Evolutionary conservation across 2,888 invertebrate genomes (phyloP), one percentile per base, ranked within the genome.

Genomic region (Mongoloraphidia duomilia): DNA sequence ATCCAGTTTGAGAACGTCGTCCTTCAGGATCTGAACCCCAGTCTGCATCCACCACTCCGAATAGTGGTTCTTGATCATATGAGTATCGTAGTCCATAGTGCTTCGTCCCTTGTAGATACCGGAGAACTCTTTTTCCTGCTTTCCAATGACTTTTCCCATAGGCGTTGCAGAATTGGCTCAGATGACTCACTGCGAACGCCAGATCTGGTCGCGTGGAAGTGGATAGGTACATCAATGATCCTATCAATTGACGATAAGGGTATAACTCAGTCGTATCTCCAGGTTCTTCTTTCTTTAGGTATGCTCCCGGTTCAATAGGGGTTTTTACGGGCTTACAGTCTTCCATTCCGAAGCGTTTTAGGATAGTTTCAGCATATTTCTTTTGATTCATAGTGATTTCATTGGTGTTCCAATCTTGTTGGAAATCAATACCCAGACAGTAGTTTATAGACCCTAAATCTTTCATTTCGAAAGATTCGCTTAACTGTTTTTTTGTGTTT

Each of bases 141-240:
- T 48, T 47, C 55, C 55, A 55, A 40, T 57, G 55, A 6, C 17
- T 12, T 34, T 50, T 40, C 44, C 13, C 46, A 4, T 42, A 47
- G 17, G 45, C 45, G 47, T 50, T 55, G 48, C 53, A 56, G 49
- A 55, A 56, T 44, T 57, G 57, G 36, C 53, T 54, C 33, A 55
- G 42, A 42, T 37, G 51, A 4, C 38, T 38, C 12, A 38, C 38
- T 4, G 12, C 5, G 4, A n/a, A 12, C 2, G 38, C 5, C 3
- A 4, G 11, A 38, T 38, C 38, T 3, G n/a, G 38, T 4, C 38
- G 11, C 3, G 38, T 38, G 12, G n/a, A 38, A 38, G 12, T 38
- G 9, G 11, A 9, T 36, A 11, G 9, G 11, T 36, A 36, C 38
- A 38, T 12, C 12, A 38, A 12, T n/a, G 17, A 17, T 17, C 17